Conservation (phyloP, 2,888 invertebrate species). For the Ophion ellenae region DNA sequence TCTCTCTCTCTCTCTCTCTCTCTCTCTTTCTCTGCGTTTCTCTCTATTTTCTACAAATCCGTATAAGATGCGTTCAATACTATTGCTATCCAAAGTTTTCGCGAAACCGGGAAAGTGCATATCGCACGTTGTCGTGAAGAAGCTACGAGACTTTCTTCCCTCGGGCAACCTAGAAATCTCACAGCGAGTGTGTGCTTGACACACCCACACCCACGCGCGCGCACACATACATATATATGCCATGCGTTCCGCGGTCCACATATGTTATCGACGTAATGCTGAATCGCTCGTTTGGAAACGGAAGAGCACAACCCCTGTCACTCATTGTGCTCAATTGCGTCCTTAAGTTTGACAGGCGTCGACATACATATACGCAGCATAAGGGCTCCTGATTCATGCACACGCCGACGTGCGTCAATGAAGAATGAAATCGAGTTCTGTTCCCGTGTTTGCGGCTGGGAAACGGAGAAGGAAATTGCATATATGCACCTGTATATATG, state of each 20-base stretch:
- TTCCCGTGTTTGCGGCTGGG: conserved; percentile 5
- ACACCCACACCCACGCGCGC: neutral
- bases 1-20: conserved; percentile 2
- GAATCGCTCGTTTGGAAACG: neutral
- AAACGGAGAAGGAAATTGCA: conserved; percentile 40
- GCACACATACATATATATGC: neutral
- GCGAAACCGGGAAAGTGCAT: conserved; percentile 29
- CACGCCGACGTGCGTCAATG: conserved; percentile 57
- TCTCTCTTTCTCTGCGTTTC: neutral
- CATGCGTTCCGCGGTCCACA: neutral
- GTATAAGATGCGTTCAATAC: conserved; percentile 23
- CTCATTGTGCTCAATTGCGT: conserved; percentile 2
- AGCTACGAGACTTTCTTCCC: conserved; percentile 10
- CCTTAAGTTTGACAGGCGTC: neutral
- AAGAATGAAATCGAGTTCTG: conserved; percentile 59
- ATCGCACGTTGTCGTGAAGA: conserved; percentile 9
- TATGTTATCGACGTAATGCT: neutral
- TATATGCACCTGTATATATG: conserved; percentile 20
- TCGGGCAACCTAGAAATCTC: neutral
- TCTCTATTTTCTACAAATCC: neutral
- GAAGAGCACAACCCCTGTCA: neutral
- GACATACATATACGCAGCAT: neutral
- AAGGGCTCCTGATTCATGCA: conserved; percentile 26
- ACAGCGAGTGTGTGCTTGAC: neutral
- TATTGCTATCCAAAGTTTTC: conserved; percentile 20